Evolutionary conservation across 1,140 invertebrate genomes (phyloP), one percentile per base, ranked within the genome.

Genomic region (Wasmannia auropunctata): DNA sequence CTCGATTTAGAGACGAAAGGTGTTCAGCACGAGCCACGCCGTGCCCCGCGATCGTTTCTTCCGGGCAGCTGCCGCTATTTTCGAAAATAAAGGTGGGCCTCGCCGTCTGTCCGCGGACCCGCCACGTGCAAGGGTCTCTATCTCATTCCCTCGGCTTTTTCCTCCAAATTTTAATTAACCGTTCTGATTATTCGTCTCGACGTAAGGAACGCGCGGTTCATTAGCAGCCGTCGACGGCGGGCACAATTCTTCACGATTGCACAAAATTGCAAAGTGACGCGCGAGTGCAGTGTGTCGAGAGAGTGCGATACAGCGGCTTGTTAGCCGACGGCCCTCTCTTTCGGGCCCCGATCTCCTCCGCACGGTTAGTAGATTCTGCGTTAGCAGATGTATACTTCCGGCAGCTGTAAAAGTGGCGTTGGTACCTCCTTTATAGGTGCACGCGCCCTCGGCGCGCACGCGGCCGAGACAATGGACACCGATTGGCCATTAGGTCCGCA

Each of bases 341-440:
- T n/a, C 69, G 77, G 56, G 77, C 49, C 79, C 76, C 91, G 62
- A 91, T 88, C 92, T 91, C 77, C 89, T 91, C 86, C 90, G 86
- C 75, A 89, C 88, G 91, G 89, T 90, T 92, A 92, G 90, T 92
- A 92, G 85, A 85, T 91, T 86, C 90, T 87, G 92, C 67, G 37
- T 72, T 58, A 83, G 92, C 93, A 93, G 93, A 93, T 93, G 93
- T 92, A 92, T 92, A 93, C 92, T 93, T 93, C 93, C 93, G 93
- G 92, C 93, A 93, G 93, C 92, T 93, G 93, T 88, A 69, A 92
- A 88, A 90, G 88, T 77, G 87, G 89, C 51, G 91, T 92, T 43
- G 91, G 92, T 91, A 90, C 85, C 87, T 65, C 80, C 88, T 89
- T 90, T 91, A 91, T 86, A 67, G 37, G 76, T 93, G 91, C 92